Conservation (phyloP, 2,797 vertebrate species). For the Micrastur ruficollis region DNA sequence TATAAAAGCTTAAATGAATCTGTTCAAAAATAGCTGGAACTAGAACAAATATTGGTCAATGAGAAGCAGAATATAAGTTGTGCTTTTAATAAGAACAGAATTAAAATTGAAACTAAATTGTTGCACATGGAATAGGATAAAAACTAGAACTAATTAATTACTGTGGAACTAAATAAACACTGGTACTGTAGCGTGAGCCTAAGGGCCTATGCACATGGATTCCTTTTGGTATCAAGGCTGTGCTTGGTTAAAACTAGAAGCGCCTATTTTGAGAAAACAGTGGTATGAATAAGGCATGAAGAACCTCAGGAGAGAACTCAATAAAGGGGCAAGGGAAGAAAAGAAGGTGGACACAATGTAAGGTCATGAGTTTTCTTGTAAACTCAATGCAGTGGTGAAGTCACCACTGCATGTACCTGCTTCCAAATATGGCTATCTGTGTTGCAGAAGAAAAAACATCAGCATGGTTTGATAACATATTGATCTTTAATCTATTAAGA, state of each 20-base stretch:
- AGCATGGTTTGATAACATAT: slow-evolving; percentile 18
- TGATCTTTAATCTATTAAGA: slow-evolving; percentile 72
- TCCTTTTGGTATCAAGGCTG: not conserved
- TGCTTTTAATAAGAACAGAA: not conserved
- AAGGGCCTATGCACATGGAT: not conserved
- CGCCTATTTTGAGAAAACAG: not conserved
- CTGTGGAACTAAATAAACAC: not conserved
- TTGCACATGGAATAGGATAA: not conserved
- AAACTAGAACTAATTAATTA: not conserved
- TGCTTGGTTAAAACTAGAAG: not conserved
- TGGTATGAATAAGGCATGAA: not conserved
- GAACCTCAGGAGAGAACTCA: not conserved
- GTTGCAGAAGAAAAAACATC: not conserved
- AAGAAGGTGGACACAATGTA: not conserved
- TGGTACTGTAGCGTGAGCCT: not conserved
- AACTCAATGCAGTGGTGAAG: not conserved
- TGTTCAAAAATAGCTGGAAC: not conserved
- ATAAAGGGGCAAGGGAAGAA: not conserved
- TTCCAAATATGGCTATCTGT: not conserved
- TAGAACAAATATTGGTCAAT: not conserved
- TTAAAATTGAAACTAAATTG: not conserved
- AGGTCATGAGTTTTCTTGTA: not conserved
- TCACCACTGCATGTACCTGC: not conserved
- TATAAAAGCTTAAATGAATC: not conserved
- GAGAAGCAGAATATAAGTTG: not conserved